These are phyloP conservation scores for Rhabdomys dilectus DNA, from an alignment of 2,113 vertebrate species.

Conservation along the genomic window DNA sequence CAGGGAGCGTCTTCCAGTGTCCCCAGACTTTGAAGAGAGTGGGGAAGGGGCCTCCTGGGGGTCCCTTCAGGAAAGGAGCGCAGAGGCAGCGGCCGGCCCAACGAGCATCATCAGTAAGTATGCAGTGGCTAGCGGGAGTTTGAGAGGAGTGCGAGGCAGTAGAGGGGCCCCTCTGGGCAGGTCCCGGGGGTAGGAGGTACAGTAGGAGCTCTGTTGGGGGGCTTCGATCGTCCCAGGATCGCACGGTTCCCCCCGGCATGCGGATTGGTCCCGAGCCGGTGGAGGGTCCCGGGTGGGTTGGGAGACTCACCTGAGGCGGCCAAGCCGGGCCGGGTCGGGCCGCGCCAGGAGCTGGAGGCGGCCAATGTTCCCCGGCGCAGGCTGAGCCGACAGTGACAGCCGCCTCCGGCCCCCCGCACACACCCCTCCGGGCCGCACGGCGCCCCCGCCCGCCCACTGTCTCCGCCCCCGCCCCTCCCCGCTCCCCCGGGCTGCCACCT, in stretches of 20 bases:
- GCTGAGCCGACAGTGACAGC: constrained; percentile 81
- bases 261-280: not conserved
- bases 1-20: constrained; percentile 45
- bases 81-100: constrained; percentile 23
- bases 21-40: not conserved
- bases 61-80: constrained; percentile 23
- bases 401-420: constrained; percentile 80
- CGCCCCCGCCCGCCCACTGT: constrained; percentile 75
- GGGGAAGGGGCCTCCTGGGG: constrained; percentile 6
- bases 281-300: not conserved
- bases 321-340: constrained; percentile 63
- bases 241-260: not conserved
- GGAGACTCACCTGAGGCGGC: constrained; percentile 79
- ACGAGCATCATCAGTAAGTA: constrained; percentile 40
- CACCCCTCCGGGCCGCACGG: constrained; percentile 73
- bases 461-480: constrained; percentile 77
- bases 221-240: not conserved
- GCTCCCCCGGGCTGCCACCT: constrained; percentile 50
- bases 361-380: constrained; percentile 70
- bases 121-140: constrained; percentile 48
- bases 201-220: not conserved
- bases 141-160: constrained; percentile 45
- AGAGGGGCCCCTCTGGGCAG: constrained; percentile 32
- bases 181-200: not conserved
- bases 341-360: constrained; percentile 77